Percentiles rank a stretch among this genome's conserved stretches.
Evolutionary conservation across 2,113 vertebrate species (phyloP).

Genomic region (Zapus hudsonius): DNA sequence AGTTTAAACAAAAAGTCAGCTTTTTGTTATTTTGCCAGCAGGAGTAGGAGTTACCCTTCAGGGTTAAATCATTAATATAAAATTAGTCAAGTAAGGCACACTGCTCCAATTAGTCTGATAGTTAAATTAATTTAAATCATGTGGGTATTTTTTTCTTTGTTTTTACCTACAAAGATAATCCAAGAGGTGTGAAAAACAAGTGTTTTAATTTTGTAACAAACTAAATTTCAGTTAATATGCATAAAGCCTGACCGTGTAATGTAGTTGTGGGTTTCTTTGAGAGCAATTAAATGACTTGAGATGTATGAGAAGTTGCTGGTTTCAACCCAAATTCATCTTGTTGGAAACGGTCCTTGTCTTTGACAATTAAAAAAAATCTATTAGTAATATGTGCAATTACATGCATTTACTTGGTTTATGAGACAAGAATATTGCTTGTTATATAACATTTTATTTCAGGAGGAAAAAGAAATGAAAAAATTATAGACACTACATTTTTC

Average conservation of each 20-base stretch:
- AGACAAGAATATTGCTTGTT: neutral
- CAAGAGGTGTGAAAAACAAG: neutral
- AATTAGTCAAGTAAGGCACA: neutral
- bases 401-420: neutral
- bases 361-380: neutral
- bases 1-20: neutral
- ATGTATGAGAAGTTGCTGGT: slow-evolving; percentile 25
- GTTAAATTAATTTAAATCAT: neutral
- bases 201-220: neutral
- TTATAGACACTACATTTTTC: neutral
- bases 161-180: neutral
- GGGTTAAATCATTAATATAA: neutral
- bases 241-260: slow-evolving; percentile 1
- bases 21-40: neutral
- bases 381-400: neutral
- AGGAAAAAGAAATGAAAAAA: neutral
- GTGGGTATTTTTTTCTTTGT: no score
- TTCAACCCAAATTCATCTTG: neutral
- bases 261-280: neutral
- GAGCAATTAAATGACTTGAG: slow-evolving; percentile 38
- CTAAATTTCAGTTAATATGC: slow-evolving; percentile 2
- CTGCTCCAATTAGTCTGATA: neutral
- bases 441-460: slow-evolving; percentile 15
- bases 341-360: slow-evolving; percentile 36
- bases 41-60: neutral